Conservation (phyloP, 2,797 vertebrate species). For the Coregonus ussuriensis region DNA sequence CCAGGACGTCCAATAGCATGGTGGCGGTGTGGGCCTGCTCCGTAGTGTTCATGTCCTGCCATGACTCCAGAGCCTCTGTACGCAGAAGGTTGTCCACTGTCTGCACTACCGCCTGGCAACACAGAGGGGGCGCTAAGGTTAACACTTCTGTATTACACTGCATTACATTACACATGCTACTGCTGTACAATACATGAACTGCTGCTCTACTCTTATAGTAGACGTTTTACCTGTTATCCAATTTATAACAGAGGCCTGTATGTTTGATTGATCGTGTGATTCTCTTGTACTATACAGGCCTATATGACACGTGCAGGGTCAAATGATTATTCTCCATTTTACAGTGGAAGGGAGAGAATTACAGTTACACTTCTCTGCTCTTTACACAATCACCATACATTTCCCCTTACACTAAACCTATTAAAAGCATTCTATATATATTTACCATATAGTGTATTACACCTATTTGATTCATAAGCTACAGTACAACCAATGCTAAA, state of each 20-base stretch:
- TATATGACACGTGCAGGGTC: conserved; percentile 9
- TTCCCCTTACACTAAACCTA: too few species aligned
- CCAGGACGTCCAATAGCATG: conserved; percentile 91
- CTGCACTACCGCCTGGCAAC: conserved; percentile 87
- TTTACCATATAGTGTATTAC: too few species aligned
- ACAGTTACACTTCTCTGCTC: too few species aligned
- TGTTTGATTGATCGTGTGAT: conserved; percentile 77
- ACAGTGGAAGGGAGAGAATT: too few species aligned
- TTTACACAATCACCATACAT: too few species aligned
- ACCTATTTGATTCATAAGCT: too few species aligned
- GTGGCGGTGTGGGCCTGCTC: conserved; percentile 95
- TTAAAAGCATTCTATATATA: too few species aligned
- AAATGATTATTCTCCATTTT: too few species aligned
- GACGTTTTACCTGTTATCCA: conserved; percentile 37
- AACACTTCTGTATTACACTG: not conserved
- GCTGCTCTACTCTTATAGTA: too few species aligned
- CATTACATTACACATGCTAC: conserved; percentile 59
- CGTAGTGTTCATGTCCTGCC: conserved; percentile 93
- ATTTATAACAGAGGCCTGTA: conserved; percentile 74
- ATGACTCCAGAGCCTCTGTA: conserved; percentile 86
- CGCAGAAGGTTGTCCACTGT: conserved; percentile 92
- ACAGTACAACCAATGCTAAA: too few species aligned
- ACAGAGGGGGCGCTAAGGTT: not conserved
- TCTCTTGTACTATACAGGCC: conserved; percentile 55
- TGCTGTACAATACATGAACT: conserved; percentile 65